phyloP scores from a whole-genome alignment of 2,797 vertebrate species.

The Xerus rutilus region DNA sequence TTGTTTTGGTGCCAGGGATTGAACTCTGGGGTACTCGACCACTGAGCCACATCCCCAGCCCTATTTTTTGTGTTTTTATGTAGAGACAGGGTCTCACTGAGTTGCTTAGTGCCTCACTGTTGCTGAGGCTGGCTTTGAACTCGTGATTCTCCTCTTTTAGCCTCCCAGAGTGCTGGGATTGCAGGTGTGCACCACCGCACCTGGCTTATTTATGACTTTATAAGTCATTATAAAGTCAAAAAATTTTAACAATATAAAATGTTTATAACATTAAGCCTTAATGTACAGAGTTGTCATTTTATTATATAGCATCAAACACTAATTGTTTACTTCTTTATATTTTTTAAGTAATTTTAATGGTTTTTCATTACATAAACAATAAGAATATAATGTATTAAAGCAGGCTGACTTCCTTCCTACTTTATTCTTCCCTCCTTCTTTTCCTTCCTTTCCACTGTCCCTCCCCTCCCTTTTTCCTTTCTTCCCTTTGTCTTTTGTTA shows the following conservation, averaged over 20 bases:
- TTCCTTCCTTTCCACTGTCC: too few relatives aligned
- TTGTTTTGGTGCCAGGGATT: too few relatives aligned
- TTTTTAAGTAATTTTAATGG: constrained; percentile 19
- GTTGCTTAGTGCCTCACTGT: too few relatives aligned
- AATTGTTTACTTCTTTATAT: background rate
- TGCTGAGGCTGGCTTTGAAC: too few relatives aligned
- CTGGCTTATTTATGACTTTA: too few relatives aligned
- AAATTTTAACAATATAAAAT: background rate
- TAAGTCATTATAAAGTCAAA: background rate
- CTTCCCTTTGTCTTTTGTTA: background rate
- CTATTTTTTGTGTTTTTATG: too few relatives aligned
- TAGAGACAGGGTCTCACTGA: too few relatives aligned
- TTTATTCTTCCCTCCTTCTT: background rate
- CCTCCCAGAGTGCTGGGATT: too few relatives aligned
- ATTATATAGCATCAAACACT: background rate
- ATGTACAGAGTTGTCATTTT: background rate
- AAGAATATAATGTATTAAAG: background rate
- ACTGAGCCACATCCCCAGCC: too few relatives aligned
- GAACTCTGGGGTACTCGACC: too few relatives aligned
- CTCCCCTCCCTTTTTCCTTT: background rate
- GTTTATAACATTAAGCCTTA: background rate
- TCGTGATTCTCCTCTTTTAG: too few relatives aligned
- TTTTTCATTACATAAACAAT: background rate
- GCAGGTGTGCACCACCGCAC: too few relatives aligned
- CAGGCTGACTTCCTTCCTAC: background rate